These are phyloP conservation scores for Tinamus guttatus DNA, from an alignment of 2,113 vertebrate species.

Conservation along the genomic window DNA sequence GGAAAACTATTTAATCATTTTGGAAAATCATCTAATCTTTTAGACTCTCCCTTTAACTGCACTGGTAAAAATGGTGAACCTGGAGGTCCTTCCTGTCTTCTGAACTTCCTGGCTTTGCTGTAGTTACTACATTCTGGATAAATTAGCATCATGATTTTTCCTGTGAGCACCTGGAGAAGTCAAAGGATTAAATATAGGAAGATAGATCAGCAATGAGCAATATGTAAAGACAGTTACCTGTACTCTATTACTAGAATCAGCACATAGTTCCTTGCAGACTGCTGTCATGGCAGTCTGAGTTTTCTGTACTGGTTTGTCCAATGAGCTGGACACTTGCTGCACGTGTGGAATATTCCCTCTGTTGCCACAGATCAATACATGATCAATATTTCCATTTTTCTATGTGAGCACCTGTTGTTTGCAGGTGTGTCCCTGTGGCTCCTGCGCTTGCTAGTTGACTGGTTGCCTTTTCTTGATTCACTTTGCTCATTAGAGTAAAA, in stretches of 20 bases:
- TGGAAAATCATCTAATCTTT: neutral
- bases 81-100: neutral
- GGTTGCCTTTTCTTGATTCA: neutral
- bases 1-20: neutral
- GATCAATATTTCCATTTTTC: neutral
- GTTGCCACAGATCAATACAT: neutral
- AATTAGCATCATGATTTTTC: neutral
- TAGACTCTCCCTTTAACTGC: neutral
- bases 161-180: neutral
- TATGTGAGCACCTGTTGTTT: neutral
- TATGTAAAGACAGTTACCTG: neutral
- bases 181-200: neutral
- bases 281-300: neutral
- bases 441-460: neutral
- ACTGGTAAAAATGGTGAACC: neutral
- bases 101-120: neutral
- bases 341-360: neutral
- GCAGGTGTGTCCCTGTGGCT: neutral
- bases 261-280: accelerated
- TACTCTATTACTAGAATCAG: neutral
- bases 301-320: neutral
- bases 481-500: neutral
- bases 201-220: slow-evolving; percentile 1
- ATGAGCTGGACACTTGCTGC: neutral
- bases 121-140: neutral